These are phyloP conservation scores for Lytechinus pictus DNA, from an alignment of 35 echinoderm and acorn worm genomes.

Conservation along the genomic window DNA sequence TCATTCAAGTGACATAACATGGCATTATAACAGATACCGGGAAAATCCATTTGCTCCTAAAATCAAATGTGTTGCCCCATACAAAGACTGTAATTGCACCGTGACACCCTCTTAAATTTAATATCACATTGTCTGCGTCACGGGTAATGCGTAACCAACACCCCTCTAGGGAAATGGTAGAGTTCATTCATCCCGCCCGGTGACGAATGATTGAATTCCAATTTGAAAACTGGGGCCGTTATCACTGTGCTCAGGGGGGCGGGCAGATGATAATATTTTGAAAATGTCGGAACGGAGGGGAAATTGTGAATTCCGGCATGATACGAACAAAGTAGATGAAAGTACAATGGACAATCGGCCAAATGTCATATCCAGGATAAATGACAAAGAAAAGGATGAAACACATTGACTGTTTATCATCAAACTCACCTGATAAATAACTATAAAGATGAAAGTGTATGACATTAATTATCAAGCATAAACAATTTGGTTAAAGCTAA, in stretches of 20 bases:
- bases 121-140: constrained; percentile 44
- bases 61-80: not conserved
- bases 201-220: constrained; percentile 43
- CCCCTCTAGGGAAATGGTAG: constrained; percentile 37
- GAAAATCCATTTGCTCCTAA: not conserved
- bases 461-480: not conserved
- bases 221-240: constrained; percentile 31
- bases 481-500: not conserved
- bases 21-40: not conserved
- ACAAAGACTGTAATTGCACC: not conserved
- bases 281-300: constrained; percentile 26
- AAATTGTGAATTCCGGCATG: constrained; percentile 24
- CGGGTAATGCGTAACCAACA: constrained; percentile 22
- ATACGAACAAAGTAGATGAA: not conserved
- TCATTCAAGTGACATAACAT: not conserved
- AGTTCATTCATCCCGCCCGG: constrained; percentile 35
- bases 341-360: not conserved
- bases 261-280: constrained; percentile 49
- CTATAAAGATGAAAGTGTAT: not conserved
- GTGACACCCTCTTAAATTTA: not conserved
- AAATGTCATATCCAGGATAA: not conserved
- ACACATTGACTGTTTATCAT: not conserved
- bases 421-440: not conserved
- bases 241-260: constrained; percentile 39
- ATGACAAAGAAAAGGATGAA: not conserved